Conservation (phyloP, 2,888 invertebrate species). For the Lepidocyrtoides sp. region DNA sequence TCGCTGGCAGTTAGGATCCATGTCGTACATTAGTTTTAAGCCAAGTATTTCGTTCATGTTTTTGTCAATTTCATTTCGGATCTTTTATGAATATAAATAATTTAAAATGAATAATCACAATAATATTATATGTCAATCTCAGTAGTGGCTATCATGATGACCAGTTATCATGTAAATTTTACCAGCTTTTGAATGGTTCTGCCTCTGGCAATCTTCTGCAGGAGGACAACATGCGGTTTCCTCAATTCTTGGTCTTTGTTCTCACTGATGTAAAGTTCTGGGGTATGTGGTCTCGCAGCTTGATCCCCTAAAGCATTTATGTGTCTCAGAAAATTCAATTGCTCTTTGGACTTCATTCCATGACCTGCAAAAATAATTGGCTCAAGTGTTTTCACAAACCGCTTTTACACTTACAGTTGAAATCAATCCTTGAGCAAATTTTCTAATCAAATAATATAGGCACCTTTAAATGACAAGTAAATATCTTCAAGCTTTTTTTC, state of each 20-base stretch:
- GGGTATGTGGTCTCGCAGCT: conserved; percentile 64
- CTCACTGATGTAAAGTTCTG: conserved; percentile 71
- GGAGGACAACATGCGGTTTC: conserved; percentile 86
- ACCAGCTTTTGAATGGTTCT: conserved; percentile 92
- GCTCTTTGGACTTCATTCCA: conserved; percentile 52
- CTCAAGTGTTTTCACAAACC: conserved; percentile 35
- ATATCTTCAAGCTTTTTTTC: conserved; percentile 83
- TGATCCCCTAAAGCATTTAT: neutral
- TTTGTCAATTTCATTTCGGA: conserved; percentile 82
- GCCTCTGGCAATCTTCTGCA: conserved; percentile 91
- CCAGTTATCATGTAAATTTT: neutral
- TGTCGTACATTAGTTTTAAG: conserved; percentile 82
- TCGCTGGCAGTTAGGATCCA: conserved; percentile 82
- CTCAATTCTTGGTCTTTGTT: conserved; percentile 77
- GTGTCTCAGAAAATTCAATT: conserved; percentile 8
- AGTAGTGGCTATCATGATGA: neutral
- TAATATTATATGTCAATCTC: neutral
- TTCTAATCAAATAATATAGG: neutral
- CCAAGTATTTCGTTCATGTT: conserved; percentile 82
- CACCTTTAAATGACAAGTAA: conserved; percentile 81
- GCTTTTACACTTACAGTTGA: neutral
- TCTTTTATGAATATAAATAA: too few species aligned
- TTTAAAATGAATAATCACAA: too few species aligned
- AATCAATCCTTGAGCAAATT: neutral
- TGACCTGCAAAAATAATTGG: conserved; percentile 48